Base-by-base conservation (phyloP, 2,113 vertebrate species). In the Nycticryphes semicollaris region DNA sequence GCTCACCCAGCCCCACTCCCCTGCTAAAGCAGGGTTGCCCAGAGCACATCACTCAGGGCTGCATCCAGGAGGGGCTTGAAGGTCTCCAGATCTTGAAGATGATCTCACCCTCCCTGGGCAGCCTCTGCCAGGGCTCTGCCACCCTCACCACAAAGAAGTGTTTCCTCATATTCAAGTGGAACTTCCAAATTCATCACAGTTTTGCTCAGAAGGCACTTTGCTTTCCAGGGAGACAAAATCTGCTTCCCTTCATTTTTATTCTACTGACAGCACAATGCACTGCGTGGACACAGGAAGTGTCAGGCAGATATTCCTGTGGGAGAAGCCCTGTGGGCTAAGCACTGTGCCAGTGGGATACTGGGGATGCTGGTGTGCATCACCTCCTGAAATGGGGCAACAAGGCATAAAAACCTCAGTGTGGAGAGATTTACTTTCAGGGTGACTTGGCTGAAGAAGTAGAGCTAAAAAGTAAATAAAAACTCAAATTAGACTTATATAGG, bases 271-370 rank as follows among this genome's bases (percentile, higher is more conserved):
- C 4, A 19, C 47, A 30, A 5, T 1, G 35, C 43, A 15, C 31
- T 1, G 6, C 3, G 3, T 3, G 48, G 80, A 2, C 5, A 1
- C 1, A 23, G 21, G 14, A 25, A 33, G 9, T 13, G 3, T 3
- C 7, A 21, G 9, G 28, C 25, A 5, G 60, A 39, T 6, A 9
- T 22, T 56, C n/a, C 69, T 14, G 33, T 15, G 14, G 53, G 39
- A 20, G 47, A 21, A 56, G 64, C 35, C 1, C 22, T 1, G 1
- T 8, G 5, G 20, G 70, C 15, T 4, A 23, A 53, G 56, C 48
- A 10, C 27, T 0, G 4, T 12, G 35, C 20, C 24, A 1, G 0
- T 0, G 51, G 39, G 39, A 63, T n/a, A 35, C 56, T 18, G 74
- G 41, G 18, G 16, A 16, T 1, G 21, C 31, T 9, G 4, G 14